Conservation (phyloP, 2,797 vertebrate genomes). For the Carcharodon carcharias region DNA sequence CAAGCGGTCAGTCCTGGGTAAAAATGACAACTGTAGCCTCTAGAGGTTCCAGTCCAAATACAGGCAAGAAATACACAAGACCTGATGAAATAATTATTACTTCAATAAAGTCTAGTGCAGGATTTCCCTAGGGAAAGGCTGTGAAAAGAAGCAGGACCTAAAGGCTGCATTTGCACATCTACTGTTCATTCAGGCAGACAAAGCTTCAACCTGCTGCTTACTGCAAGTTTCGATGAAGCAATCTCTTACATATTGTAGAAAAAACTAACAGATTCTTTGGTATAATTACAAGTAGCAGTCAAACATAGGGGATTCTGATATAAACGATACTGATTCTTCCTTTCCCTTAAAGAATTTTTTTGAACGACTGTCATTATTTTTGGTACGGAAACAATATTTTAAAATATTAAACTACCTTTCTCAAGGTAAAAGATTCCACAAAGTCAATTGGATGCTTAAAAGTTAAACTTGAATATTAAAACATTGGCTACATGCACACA, state of each 20-base stretch:
- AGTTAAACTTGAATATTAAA: not conserved
- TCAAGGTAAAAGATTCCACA: not conserved
- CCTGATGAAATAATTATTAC: constrained; percentile 85
- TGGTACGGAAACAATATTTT: not conserved
- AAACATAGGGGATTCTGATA: not conserved
- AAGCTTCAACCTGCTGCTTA: constrained; percentile 38
- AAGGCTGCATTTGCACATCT: constrained; percentile 47
- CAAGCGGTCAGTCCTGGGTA: constrained; percentile 47
- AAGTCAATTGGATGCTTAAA: not conserved
- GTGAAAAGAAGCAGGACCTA: constrained; percentile 48
- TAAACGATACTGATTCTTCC: not conserved
- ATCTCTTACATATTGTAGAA: not conserved
- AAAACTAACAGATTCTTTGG: not conserved
- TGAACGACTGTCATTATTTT: not conserved
- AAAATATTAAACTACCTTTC: not conserved
- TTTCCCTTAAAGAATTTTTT: not conserved
- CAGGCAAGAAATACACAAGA: constrained; percentile 74
- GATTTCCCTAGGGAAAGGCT: constrained; percentile 64
- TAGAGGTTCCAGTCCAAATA: constrained; percentile 65
- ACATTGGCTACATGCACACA: not conserved
- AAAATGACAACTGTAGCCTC: constrained; percentile 51
- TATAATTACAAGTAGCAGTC: too few species aligned
- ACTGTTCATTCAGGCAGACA: constrained; percentile 46
- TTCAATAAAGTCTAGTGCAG: constrained; percentile 67
- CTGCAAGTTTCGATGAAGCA: not conserved